Percentiles rank a stretch among this genome's conserved stretches.
Conservation (phyloP, 2,797 vertebrate genomes). For the Macropus fuliginosus region DNA sequence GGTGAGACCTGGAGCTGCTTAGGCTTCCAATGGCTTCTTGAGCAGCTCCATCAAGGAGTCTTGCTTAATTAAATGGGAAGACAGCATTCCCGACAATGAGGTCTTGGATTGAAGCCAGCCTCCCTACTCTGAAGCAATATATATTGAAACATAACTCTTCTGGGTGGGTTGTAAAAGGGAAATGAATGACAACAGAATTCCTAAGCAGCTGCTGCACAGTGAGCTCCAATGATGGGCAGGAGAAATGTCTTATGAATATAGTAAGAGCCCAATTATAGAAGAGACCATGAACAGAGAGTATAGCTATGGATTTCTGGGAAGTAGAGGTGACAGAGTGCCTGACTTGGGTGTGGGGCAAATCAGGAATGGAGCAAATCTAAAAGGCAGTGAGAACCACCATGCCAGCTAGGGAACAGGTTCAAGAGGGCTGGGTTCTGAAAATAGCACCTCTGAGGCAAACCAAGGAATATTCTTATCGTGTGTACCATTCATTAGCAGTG, state of each 20-base stretch:
- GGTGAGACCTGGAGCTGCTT: conserved; percentile 17
- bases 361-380: not conserved
- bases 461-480: not conserved
- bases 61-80: conserved; percentile 60
- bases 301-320: not conserved
- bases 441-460: not conserved
- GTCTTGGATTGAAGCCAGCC: conserved; percentile 50
- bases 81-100: conserved; percentile 9
- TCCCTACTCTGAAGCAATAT: conserved; percentile 36
- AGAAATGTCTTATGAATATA: conserved; percentile 24
- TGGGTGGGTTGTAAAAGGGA: not conserved
- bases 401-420: not conserved
- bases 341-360: not conserved
- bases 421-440: not conserved
- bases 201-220: conserved; percentile 8
- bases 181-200: conserved; percentile 34
- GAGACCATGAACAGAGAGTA: not conserved
- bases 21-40: conserved; percentile 45
- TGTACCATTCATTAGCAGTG: not conserved
- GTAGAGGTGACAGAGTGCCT: not conserved
- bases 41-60: conserved; percentile 35
- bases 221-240: conserved; percentile 33
- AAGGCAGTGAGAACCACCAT: not conserved
- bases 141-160: conserved; percentile 42
- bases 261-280: conserved; percentile 27